Evolutionary conservation across 2,113 vertebrate genomes (phyloP), one percentile per base, ranked within the genome.

Genomic region (Ornithorhynchus anatinus): DNA sequence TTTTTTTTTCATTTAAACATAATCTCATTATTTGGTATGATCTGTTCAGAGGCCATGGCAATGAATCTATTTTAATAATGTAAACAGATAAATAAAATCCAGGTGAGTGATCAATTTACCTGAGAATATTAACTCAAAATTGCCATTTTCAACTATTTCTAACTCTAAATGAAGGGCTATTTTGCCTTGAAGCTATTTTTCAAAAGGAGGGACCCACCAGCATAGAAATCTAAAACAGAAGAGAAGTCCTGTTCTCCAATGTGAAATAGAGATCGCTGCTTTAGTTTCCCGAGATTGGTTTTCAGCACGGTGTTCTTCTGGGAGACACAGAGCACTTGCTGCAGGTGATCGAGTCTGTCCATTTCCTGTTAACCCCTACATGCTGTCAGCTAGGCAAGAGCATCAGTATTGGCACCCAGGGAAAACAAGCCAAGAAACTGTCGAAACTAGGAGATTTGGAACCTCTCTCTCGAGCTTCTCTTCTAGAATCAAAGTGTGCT

Each of bases 121-220:
- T 83, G 53, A 12, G 25, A 45, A 19, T 71, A 72, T 71, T 67
- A 75, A 65, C 77, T 69, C 70, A 66, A 63, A 65, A 83, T 63
- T 77, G 62, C 75, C 77, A 68, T 65, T 72, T 61, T 58, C 57
- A 39, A 72, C 75, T 51, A 58, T 8, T 59, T 20, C 25, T 62
- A 57, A 68, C 39, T 73, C 54, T 19, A 69, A 27, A 68, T 52
- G 45, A 1, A 44, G n/a, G 59, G 47, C 53, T n/a, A n/a, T n/a
- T n/a, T n/a, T n/a, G n/a, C n/a, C n/a, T n/a, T n/a, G n/a, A n/a
- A n/a, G n/a, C n/a, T n/a, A n/a, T n/a, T n/a, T n/a, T n/a, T n/a
- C n/a, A n/a, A n/a, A n/a, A n/a, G n/a, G n/a, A n/a, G n/a, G n/a
- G n/a, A n/a, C n/a, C n/a, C n/a, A n/a, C n/a, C n/a, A n/a, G n/a